A percentile compares a stretch with the other conserved stretches of the same genome.
phyloP scores from a whole-genome alignment of 2,888 invertebrate genomes.

The Heliconius aoede region DNA sequence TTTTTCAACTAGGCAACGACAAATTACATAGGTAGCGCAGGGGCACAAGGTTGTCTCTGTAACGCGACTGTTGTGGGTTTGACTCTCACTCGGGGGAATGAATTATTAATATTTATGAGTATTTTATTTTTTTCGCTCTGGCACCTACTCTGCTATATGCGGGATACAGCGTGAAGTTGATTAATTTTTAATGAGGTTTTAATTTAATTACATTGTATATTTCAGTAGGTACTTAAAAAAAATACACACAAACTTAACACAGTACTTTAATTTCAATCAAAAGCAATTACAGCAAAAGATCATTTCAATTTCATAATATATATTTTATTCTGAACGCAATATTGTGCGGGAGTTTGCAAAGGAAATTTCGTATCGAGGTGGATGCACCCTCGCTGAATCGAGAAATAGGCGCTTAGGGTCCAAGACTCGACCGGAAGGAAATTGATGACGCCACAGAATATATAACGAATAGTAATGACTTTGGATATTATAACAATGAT shows the following conservation, averaged over 20 bases:
- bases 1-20: too few species aligned
- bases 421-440: slow-evolving; percentile 65
- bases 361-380: slow-evolving; percentile 41
- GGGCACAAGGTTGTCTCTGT: too few species aligned
- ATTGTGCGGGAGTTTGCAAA: slow-evolving; percentile 24
- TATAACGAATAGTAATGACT: slow-evolving; percentile 43
- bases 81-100: too few species aligned
- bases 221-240: not conserved
- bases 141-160: too few species aligned
- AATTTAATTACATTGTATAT: not conserved
- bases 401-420: slow-evolving; percentile 72
- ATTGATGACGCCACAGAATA: slow-evolving; percentile 50
- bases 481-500: not conserved
- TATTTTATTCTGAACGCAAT: slow-evolving; percentile 14
- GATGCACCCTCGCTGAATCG: slow-evolving; percentile 70
- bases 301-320: not conserved
- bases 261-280: not conserved
- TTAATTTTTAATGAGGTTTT: too few species aligned
- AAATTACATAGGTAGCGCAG: too few species aligned
- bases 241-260: not conserved
- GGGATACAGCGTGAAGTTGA: too few species aligned
- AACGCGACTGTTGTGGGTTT: too few species aligned
- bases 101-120: too few species aligned
- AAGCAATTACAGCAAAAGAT: not conserved
- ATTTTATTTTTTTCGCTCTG: too few species aligned